A percentile compares a stretch with the other conserved stretches of the same genome.
Conservation (phyloP, 2,797 vertebrate genomes). For the Lacerta agilis region DNA sequence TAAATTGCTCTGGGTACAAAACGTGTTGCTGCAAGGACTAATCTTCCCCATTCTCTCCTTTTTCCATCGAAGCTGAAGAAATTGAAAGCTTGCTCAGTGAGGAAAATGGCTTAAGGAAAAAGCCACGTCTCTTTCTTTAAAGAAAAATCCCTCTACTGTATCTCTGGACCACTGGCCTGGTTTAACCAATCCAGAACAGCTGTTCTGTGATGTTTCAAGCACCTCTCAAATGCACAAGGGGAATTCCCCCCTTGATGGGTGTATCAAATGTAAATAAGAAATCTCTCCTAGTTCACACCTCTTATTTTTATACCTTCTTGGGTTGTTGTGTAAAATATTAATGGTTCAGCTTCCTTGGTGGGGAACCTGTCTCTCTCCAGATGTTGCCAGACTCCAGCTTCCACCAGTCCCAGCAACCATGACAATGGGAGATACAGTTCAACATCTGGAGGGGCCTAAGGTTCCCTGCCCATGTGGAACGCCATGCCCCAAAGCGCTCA, state of each 20-base stretch:
- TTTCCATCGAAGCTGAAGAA: background rate
- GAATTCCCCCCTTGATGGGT: background rate
- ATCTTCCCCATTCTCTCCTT: background rate
- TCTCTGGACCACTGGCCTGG: background rate
- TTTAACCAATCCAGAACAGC: background rate
- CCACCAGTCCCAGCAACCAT: background rate
- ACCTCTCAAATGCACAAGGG: background rate
- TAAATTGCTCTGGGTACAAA: background rate
- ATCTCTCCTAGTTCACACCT: background rate
- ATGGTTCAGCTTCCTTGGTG: background rate
- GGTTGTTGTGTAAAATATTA: background rate
- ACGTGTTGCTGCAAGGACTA: background rate
- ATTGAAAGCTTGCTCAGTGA: background rate
- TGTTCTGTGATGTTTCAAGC: background rate
- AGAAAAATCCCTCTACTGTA: background rate
- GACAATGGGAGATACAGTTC: no score
- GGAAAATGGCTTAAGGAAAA: background rate
- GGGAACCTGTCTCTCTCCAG: background rate
- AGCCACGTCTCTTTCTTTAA: no score
- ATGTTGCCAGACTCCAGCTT: background rate
- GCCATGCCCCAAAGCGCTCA: no score
- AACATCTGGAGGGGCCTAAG: no score
- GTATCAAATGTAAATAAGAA: background rate
- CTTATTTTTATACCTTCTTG: background rate
- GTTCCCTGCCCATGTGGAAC: no score